Base-by-base conservation (phyloP, 2,113 vertebrate species). In the Grus americana region DNA sequence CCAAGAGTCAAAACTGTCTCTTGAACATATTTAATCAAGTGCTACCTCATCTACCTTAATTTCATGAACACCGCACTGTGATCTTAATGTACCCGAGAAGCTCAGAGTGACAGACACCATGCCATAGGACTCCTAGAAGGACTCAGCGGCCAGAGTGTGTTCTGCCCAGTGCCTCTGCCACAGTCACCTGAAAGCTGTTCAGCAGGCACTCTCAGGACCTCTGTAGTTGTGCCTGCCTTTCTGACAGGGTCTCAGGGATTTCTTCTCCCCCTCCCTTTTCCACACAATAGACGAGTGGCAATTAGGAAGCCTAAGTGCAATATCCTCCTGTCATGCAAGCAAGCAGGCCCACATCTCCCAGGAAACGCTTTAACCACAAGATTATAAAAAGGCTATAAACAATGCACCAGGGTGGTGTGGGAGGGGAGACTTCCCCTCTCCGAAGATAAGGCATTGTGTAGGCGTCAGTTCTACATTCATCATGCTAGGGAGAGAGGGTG, bases 241-340 rank as follows among this genome's bases (percentile, higher is more conserved):
- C n/a, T 50, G 3, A 87, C 81, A 44, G 27, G 8, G 14, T 54
- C 12, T 4, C 0, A 0, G 30, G 29, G 57, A 44, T 82, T 88
- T 95, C 49, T 55, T 59, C 26, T 82, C 57, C 22, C 12, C 5
- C 46, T 86, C 19, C 19, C 29, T 79, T 93, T 96, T 68, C 79
- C 44, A 54, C 42, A 79, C 32, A 79, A 15, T n/a, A 55, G 52
- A 68, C 0, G 7, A 79, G 29, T 36, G 34, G 61, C 40, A 88
- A 88, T 92, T 75, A 86, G 38, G 66, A 83, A 93, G 58, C 44
- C 15, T 3, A 92, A 90, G 24, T 62, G 81, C n/a, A 74, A 92
- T 62, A 79, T 79, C 61, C n/a, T 74, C 21, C 65, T 74, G 55
- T 70, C 61, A 62, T 27, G 50, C 23, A 85, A 46, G 17, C 72